Base-by-base conservation (phyloP, 2,888 invertebrate genomes). In the Apotomis betuletana region DNA sequence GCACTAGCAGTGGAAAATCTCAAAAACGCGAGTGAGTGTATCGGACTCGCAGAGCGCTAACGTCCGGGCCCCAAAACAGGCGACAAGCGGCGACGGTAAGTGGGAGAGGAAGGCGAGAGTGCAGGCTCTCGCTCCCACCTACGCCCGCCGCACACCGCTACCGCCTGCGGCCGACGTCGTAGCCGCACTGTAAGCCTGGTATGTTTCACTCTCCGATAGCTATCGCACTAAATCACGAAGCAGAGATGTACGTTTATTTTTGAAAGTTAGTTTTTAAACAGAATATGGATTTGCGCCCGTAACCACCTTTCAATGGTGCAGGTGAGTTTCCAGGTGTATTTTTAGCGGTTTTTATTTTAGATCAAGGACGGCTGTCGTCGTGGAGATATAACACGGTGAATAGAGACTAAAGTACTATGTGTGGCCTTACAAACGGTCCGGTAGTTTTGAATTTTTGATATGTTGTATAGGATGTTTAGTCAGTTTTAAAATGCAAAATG, bases 161-260 rank as follows among this genome's bases (percentile, higher is more conserved):
- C 27, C 27, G 27, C 27, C 27, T 27, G 27, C 27, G 27, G 27
- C 27, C 27, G 27, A 27, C 27, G 27, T 27, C 27, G 27, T 27
- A 27, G 27, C 27, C 27, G 27, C 27, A 27, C 27, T 27, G 27
- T 27, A 27, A 27, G 27, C 27, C 91, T 91, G 92, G 85, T 83
- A 82, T 87, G 79, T 87, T 81, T 92, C 92, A 90, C 85, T 91
- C 90, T 79, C 77, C 87, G 81, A 80, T 77, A 80, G 83, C 87
- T 82, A 86, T 84, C 83, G 81, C 81, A 84, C 81, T 92, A 91
- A 92, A 92, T 91, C 89, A 89, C 87, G 76, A 73, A 75, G 75
- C 78, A 78, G 76, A 77, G 69, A 51, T 49, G 54, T 49, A 79
- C 80, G 85, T 83, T 84, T 87, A 87, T 88, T 87, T 87, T 87